A percentile compares a stretch with the other conserved stretches of the same genome.
Conservation (phyloP, 2,113 vertebrate species). For the Peromyscus leucopus region DNA sequence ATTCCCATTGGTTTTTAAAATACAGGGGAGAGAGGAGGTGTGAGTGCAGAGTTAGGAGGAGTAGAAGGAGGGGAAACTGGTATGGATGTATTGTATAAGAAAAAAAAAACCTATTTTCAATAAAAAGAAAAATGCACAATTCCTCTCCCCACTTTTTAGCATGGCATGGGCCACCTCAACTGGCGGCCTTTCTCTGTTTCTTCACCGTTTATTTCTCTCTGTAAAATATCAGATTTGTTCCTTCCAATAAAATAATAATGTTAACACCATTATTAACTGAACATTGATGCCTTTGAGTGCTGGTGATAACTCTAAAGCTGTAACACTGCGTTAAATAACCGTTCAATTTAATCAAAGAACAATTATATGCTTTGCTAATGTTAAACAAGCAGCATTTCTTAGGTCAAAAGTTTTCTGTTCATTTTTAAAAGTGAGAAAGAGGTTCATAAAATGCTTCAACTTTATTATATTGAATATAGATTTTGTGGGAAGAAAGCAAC, state of each 20-base stretch:
- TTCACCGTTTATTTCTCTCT: background rate
- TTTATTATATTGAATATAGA: background rate
- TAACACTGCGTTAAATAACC: constrained; percentile 3
- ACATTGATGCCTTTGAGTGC: background rate
- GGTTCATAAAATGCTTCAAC: background rate
- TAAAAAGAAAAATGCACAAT: background rate
- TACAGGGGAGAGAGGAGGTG: background rate
- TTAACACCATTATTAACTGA: background rate
- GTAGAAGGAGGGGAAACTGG: background rate
- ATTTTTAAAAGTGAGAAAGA: constrained; percentile 30
- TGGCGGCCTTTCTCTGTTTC: background rate
- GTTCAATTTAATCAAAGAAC: constrained; percentile 25
- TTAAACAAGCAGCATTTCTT: background rate
- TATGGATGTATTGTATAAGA: background rate
- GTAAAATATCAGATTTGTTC: background rate
- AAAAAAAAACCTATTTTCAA: background rate
- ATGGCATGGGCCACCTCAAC: background rate
- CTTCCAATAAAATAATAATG: background rate
- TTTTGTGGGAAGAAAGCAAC: background rate
- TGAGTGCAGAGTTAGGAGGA: too few relatives aligned
- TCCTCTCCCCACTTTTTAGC: background rate
- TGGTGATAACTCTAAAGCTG: background rate
- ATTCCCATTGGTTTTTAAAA: constrained; percentile 25
- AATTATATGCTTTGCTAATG: background rate
- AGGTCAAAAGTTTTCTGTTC: background rate